Conservation (phyloP, 1,140 invertebrate genomes). For the Temnothorax curvispinosus region DNA sequence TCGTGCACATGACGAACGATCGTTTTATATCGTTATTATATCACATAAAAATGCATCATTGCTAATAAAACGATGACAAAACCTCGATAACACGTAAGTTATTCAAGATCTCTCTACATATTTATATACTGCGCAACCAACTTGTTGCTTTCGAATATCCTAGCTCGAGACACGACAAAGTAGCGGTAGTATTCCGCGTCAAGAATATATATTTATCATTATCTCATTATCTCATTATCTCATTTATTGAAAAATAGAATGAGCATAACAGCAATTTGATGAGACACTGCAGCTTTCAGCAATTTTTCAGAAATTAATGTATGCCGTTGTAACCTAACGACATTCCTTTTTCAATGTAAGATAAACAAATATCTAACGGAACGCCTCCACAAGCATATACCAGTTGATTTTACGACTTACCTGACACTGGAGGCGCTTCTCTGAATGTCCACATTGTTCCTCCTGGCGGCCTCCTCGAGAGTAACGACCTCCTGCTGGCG, state of each 20-base stretch:
- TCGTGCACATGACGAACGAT: background rate
- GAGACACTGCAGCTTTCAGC: background rate
- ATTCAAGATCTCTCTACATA: background rate
- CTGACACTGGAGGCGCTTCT: slow-evolving; percentile 78
- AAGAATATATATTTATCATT: background rate
- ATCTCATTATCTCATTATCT: background rate
- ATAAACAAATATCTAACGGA: background rate
- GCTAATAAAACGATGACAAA: background rate
- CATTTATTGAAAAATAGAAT: slow-evolving; percentile 8
- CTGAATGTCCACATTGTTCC: slow-evolving; percentile 70
- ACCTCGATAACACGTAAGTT: background rate
- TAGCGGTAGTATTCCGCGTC: background rate
- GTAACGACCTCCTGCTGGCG: slow-evolving; percentile 58
- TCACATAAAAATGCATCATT: background rate
- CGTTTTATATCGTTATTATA: background rate
- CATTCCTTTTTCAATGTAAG: background rate
- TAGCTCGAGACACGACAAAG: background rate
- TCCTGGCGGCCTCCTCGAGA: slow-evolving; percentile 48
- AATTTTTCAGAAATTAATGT: background rate
- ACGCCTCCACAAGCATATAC: background rate
- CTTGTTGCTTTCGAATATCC: slow-evolving; percentile 14
- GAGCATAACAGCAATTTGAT: background rate
- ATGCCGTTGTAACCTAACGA: background rate
- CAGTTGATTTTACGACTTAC: slow-evolving; percentile 66
- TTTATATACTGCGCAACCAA: background rate